Base-by-base conservation (phyloP, 2,888 invertebrate species). In the Neuroscelio doddi region DNA sequence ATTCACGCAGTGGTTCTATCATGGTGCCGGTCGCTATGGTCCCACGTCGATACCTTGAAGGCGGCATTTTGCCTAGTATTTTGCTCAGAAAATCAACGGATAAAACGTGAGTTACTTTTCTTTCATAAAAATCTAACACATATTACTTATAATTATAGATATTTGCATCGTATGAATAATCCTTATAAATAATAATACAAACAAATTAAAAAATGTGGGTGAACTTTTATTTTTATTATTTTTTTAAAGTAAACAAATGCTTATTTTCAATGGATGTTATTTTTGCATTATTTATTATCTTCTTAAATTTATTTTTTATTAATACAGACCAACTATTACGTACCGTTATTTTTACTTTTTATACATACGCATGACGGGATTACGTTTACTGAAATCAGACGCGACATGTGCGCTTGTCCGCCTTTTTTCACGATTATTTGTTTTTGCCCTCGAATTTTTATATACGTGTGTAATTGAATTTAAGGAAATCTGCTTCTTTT, bases 1-100 rank as follows among this genome's bases (percentile, higher is more conserved):
- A 50, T 53, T 62, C 68, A 45, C 45, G 52, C 51, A 56, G 62
- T 50, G 53, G 64, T 52, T 59, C 65, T 72, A 70, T 72, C 70
- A 78, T 76, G 76, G 68, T 75, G 73, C 76, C 78, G 77, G 78
- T 77, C 75, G 63, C 70, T 64, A 72, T 74, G 73, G 64, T 70
- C 68, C 65, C 71, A 69, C 73, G 75, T 71, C 77, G 70, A 71
- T 74, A 70, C 68, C 68, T 64, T 62, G 50, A 52, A 44, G 58
- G 61, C 66, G 65, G 69, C 50, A 50, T 67, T 68, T 57, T 64
- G 68, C 68, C 41, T 51, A 32, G 52, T 39, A 45, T 61, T 44
- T 49, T 45, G 10, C 32, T 14, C 7, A 53, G 44, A 52, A 62
- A 58, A 61, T 67, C 65, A 21, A 42, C 64, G 21, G 68, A 70